phyloP scores from a whole-genome alignment of 2,888 invertebrate species.

The Pandemis cinnamomeana region DNA sequence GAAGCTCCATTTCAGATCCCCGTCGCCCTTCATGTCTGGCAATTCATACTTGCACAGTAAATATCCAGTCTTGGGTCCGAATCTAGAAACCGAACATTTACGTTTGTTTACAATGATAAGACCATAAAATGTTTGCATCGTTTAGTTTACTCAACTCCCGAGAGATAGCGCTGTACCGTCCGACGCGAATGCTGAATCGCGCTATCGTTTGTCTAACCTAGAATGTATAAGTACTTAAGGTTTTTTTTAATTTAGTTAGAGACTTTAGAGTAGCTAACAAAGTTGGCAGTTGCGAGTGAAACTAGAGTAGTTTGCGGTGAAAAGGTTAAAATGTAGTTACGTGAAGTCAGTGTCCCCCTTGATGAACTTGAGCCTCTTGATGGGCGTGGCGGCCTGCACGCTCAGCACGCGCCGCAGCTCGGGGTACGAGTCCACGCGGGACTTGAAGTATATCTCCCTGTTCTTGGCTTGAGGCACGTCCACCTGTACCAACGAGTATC shows the following conservation, averaged over 20 bases:
- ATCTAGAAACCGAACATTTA: slow-evolving; percentile 53
- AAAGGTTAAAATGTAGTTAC: slow-evolving; percentile 56
- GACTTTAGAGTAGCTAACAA: no score
- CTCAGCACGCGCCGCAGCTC: slow-evolving; percentile 67
- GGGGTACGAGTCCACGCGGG: slow-evolving; percentile 69
- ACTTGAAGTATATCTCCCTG: slow-evolving; percentile 75
- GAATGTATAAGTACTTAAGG: no score
- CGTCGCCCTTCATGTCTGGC: slow-evolving; percentile 76
- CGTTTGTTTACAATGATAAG: no score
- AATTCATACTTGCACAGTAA: slow-evolving; percentile 75
- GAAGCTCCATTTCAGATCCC: slow-evolving; percentile 81
- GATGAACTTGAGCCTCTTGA: slow-evolving; percentile 64
- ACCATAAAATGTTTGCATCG: no score
- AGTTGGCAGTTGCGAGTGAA: no score
- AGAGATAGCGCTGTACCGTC: no score
- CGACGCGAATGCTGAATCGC: no score
- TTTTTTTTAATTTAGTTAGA: no score
- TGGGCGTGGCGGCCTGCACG: slow-evolving; percentile 73
- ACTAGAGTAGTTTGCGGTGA: no score
- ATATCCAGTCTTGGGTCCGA: slow-evolving; percentile 77
- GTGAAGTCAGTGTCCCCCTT: slow-evolving; percentile 76
- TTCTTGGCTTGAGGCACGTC: slow-evolving; percentile 67
- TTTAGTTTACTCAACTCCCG: no score
- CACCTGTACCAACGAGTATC: slow-evolving; percentile 54
- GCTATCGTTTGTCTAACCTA: no score